Evolutionary conservation across 2,113 vertebrate species (phyloP), one percentile per base, ranked within the genome.

Genomic region (Oreochromis niloticus): DNA sequence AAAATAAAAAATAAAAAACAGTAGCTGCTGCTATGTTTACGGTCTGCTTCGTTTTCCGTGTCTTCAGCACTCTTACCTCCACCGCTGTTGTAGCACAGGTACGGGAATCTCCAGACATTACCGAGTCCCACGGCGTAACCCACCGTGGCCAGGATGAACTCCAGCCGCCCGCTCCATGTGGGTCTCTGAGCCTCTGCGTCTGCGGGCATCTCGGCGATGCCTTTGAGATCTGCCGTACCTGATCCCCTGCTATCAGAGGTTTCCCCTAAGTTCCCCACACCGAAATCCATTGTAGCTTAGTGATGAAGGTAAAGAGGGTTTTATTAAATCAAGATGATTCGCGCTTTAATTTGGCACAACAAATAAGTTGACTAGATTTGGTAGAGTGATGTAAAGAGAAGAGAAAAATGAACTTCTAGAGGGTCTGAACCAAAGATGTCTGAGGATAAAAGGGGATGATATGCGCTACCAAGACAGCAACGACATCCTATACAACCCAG

Each of bases 21-120:
- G 34, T 39, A 39, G 34, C 12, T 73, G 13, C 41, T 9, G 13
- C 68, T 46, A 16, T 46, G 22, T 73, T 71, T 16, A 43, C 36
- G 66, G n/a, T 71, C 66, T 71, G 66, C n/a, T 46, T 73, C 1
- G 8, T 73, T 6, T 17, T 32, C 12, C 10, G 34, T 9, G 59
- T 32, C 19, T 13, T 7, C 1, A 24, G 5, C 22, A 19, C 13
- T 6, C 93, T 94, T 55, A 97, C 96, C 96, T 95, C 95, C 96
- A 6, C 96, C 96, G 88, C 95, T 97, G 79, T 92, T 86, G 91
- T 97, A 97, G 90, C 96, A 97, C 73, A 97, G 94, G 86, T 96
- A 96, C 3, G 96, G 96, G 66, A 97, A 97, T 81, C 96, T 92
- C 96, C 96, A 97, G 19, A 97, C 91, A 22, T 96, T 97, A 13